Base-by-base conservation (phyloP, 2,113 vertebrate species). In the Turdus rufiventris region DNA sequence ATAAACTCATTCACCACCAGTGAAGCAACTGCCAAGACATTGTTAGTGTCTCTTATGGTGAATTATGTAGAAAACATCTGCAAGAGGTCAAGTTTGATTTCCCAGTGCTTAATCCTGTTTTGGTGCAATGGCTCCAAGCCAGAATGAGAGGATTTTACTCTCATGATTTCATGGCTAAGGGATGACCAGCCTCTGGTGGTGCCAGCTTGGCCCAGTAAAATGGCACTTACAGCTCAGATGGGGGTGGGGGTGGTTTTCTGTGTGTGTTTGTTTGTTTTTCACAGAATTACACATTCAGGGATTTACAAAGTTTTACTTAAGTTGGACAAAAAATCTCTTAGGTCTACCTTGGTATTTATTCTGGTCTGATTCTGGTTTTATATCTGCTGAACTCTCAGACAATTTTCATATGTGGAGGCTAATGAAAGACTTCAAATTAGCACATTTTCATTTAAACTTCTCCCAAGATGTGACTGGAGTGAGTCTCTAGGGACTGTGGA, bases 51-150 rank as follows among this genome's bases (percentile, higher is more conserved):
- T 88, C 57, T 84, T 83, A 72, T 38, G 40, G 79, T 51, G 68
- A 88, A 74, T 90, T 96, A 48, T 71, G 79, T 71, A 57, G 70
- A 67, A 91, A 94, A 90, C 79, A 84, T 90, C 82, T 92, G 75
- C 82, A 60, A 45, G 72, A 84, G 68, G 79, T 91, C 47, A 77
- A 54, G 51, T 51, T 48, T 93, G 51, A 88, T 71, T 91, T 89
- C 70, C 51, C 36, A 42, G 48, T 57, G 33, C n/a, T 83, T 84
- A 53, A 60, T 86, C 54, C 42, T 88, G 53, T 88, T 88, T 91
- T 78, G 57, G 68, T 63, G 45, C 72, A 71, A 81, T 24, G 36
- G 51, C 72, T 63, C 40, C 1, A 1, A 47, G 60, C 67, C 68
- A 78, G 42, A 72, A 85, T 75, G 84, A 75, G 36, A 87, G 29